phyloP scores from a whole-genome alignment of 53 echinoderm and acorn worm genomes.

The Hippasteria phrygiana region DNA sequence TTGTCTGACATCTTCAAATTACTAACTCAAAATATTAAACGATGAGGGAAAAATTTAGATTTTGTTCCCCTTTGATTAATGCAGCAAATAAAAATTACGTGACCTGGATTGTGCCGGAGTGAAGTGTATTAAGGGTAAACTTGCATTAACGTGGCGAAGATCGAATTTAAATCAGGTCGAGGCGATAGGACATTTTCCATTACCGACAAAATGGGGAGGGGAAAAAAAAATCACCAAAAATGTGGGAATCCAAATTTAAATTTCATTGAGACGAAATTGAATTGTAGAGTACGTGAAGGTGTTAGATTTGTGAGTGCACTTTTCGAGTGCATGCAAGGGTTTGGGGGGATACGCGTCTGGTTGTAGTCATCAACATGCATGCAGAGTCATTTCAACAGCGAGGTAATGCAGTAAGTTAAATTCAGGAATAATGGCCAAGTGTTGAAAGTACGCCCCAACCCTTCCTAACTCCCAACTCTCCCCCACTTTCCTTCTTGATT shows the following conservation, averaged over 20 bases:
- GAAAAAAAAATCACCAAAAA: not conserved
- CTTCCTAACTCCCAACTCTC: no score
- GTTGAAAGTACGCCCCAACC: not conserved
- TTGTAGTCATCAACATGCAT: not conserved
- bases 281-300: conserved; percentile 12
- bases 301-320: conserved; percentile 21
- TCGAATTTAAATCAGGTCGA: no score
- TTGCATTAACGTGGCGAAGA: no score
- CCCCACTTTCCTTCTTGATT: not conserved
- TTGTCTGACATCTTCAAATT: no score
- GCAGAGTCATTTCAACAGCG: no score
- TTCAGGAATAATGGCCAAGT: not conserved
- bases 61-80: no score
- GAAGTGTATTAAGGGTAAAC: no score
- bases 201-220: not conserved
- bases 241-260: not conserved
- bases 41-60: no score
- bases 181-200: not conserved
- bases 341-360: not conserved
- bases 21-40: no score
- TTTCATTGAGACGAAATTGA: conserved; percentile 29
- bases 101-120: no score
- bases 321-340: not conserved
- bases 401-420: not conserved
- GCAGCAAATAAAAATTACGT: no score